Base-by-base conservation (phyloP, 1,140 invertebrate species). In the Callitettix versicolor region DNA sequence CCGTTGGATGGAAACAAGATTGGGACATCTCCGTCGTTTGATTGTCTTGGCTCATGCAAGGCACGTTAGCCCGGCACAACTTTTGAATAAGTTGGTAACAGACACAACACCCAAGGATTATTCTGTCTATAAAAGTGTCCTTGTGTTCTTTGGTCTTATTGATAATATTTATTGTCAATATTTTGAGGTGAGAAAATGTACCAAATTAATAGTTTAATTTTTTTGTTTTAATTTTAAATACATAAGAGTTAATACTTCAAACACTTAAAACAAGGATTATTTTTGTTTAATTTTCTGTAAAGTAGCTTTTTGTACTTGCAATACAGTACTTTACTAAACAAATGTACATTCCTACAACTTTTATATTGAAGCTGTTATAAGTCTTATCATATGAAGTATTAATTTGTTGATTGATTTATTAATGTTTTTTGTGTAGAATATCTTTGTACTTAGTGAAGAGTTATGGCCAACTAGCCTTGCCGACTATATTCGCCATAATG, bases 401-500 rank as follows among this genome's bases (percentile, higher is more conserved):
- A n/a, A n/a, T n/a, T n/a, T n/a, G n/a, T n/a, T n/a, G n/a, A n/a
- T n/a, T n/a, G n/a, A n/a, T n/a, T n/a, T n/a, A 52, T 21, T 43
- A 22, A n/a, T 55, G 42, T 58, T 51, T 55, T 54, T 71, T 34
- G 75, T 76, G 36, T 73, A 90, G 82, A 84, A 82, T 65, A 83
- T 91, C 1, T 74, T 68, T 49, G 78, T 86, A n/a, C 75, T 78
- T 11, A 78, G 77, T 15, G 84, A 86, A 55, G 84, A 87, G 52
- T 84, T 88, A 58, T 98, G 94, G 94, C 81, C 91, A 4, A 77
- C 82, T 4, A 80, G 83, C 57, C 73, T 98, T 54, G 94, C 93
- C 22, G 91, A 95, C 66, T 95, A 89, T 67, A 91, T 98, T 63
- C 80, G 95, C 4, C 84, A 91, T 65, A 95, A 94, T 73, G 95